phyloP scores from a whole-genome alignment of 2,888 invertebrate species.

The Cheilosia pagana region DNA sequence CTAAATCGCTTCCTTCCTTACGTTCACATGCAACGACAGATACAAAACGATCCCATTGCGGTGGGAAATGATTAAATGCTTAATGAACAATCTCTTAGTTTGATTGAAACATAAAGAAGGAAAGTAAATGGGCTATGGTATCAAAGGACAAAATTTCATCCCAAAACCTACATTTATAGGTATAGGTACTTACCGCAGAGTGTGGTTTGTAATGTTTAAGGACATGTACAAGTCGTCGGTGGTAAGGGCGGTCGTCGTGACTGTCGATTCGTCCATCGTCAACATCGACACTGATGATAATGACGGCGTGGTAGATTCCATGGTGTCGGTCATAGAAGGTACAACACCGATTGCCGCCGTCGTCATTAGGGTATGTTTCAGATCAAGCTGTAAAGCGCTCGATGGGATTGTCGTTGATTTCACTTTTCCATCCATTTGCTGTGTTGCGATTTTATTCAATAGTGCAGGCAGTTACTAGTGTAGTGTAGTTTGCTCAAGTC shows the following conservation, averaged over 20 bases:
- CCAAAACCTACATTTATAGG: neutral
- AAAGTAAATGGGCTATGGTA: conserved; percentile 1
- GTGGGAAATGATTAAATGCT: neutral
- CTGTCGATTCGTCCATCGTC: conserved; percentile 35
- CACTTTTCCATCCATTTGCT: conserved; percentile 62
- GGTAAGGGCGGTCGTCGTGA: conserved; percentile 9
- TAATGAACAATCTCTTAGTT: conserved; percentile 6
- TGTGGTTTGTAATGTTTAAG: conserved; percentile 54
- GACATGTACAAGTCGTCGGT: conserved; percentile 39
- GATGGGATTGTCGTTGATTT: conserved; percentile 35
- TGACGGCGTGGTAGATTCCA: conserved; percentile 21
- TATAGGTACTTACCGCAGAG: conserved; percentile 51
- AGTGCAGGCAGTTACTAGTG: neutral
- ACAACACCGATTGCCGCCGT: conserved; percentile 16
- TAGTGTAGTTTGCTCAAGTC: conserved; percentile 5
- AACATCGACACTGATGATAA: conserved; percentile 44
- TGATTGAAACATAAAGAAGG: conserved; percentile 25
- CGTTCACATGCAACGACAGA: neutral
- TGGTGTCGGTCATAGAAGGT: conserved; percentile 21
- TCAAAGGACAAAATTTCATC: neutral
- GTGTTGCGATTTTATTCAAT: conserved; percentile 11
- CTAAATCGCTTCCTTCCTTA: neutral
- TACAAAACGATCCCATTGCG: neutral
- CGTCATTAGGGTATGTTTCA: conserved; percentile 1
- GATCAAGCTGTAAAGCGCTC: conserved; percentile 18